A percentile compares a stretch with the other conserved stretches of the same genome.
phyloP scores from a whole-genome alignment of 2,113 vertebrate genomes.

The Vanacampus margaritifer region DNA sequence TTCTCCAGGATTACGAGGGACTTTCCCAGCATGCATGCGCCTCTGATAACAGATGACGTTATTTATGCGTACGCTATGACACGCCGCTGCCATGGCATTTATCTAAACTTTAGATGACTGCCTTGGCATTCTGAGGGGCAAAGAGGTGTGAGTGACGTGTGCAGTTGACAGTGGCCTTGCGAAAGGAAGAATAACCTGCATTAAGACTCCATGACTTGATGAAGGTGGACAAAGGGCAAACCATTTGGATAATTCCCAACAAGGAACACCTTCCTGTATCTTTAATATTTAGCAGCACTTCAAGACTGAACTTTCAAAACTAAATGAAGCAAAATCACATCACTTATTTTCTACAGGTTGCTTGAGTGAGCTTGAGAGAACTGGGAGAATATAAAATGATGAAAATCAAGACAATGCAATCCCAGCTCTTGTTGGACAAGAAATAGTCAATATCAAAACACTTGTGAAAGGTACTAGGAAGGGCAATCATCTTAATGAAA shows the following conservation, averaged over 20 bases:
- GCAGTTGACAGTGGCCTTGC: conserved; percentile 1
- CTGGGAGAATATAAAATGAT: background rate
- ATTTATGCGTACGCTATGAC: conserved; percentile 11
- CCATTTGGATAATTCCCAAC: conserved; percentile 6
- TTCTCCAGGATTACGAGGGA: conserved; percentile 32
- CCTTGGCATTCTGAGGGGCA: conserved; percentile 8
- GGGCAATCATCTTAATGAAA: too few relatives aligned
- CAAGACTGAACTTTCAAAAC: background rate
- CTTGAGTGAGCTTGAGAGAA: background rate
- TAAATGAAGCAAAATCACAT: background rate
- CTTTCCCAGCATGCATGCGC: background rate
- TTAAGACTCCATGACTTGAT: conserved; percentile 9
- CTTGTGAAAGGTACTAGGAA: background rate
- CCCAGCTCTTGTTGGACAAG: too few relatives aligned
- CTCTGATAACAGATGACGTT: conserved; percentile 22
- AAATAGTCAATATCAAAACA: background rate
- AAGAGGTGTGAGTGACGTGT: conserved; percentile 10
- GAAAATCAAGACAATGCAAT: too few relatives aligned
- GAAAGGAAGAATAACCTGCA: conserved; percentile 5
- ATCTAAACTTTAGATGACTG: conserved; percentile 17
- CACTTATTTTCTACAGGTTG: background rate
- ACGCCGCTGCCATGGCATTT: conserved; percentile 18
- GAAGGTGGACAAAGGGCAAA: conserved; percentile 5
- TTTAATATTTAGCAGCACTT: background rate
- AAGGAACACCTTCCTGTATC: background rate